These are phyloP conservation scores for Atta texana DNA, from an alignment of 1,140 invertebrate species.

Conservation along the genomic window DNA sequence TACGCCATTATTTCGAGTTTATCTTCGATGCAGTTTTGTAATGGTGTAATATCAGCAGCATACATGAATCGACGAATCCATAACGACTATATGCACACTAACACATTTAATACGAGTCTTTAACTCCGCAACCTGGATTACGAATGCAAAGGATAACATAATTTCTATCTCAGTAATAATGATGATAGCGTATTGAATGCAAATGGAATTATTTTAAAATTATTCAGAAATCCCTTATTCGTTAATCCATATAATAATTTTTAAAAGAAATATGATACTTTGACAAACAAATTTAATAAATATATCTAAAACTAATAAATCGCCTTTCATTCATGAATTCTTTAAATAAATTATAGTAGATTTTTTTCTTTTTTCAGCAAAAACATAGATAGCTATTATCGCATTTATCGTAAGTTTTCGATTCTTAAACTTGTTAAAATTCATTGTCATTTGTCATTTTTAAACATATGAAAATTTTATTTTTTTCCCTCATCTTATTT, in stretches of 20 bases:
- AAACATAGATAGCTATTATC: neutral
- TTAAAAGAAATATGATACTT: neutral
- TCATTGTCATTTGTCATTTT: neutral
- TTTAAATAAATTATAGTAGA: neutral
- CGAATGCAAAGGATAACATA: conserved; percentile 17
- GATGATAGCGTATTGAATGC: neutral
- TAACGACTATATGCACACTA: conserved; percentile 7
- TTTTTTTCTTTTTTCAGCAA: neutral
- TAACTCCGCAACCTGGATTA: conserved; percentile 15
- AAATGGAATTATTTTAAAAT: neutral
- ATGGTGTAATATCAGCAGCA: conserved; percentile 25
- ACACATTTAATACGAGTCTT: conserved; percentile 27
- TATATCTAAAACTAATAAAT: neutral
- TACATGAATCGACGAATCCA: conserved; percentile 7
- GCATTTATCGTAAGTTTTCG: neutral
- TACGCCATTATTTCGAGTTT: conserved; percentile 46
- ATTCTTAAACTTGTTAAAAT: neutral
- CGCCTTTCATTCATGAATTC: neutral
- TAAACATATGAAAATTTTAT: neutral
- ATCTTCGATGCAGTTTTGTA: conserved; percentile 52
- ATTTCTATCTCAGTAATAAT: neutral
- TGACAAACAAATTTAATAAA: neutral
- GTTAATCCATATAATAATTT: neutral
- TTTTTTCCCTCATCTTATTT: neutral
- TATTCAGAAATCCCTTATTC: neutral